phyloP scores from a whole-genome alignment of 2,888 invertebrate species.

The Empis livida region DNA sequence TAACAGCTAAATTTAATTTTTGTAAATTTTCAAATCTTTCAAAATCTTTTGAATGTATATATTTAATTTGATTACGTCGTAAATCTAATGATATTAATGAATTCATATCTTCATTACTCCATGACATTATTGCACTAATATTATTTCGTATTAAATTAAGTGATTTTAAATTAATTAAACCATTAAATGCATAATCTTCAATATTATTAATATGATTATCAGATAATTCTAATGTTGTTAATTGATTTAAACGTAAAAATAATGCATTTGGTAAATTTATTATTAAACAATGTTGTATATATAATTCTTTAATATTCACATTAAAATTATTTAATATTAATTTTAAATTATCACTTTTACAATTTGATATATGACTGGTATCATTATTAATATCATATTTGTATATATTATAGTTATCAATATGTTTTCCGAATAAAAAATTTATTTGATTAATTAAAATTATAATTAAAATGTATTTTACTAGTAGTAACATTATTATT shows the following conservation, averaged over 20 bases:
- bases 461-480: too few relatives aligned
- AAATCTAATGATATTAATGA: constrained; percentile 24
- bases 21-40: constrained; percentile 27
- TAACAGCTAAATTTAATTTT: constrained; percentile 26
- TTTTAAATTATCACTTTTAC: not conserved
- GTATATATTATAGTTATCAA: not conserved
- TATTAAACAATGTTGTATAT: constrained; percentile 21
- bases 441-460: too few relatives aligned
- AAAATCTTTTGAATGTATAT: constrained; percentile 19
- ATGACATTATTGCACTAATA: constrained; percentile 23
- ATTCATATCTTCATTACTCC: constrained; percentile 25
- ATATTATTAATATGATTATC: constrained; percentile 20
- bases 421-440: too few relatives aligned
- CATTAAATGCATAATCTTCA: constrained; percentile 27
- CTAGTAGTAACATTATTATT: too few relatives aligned
- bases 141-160: constrained; percentile 28
- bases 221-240: constrained; percentile 22
- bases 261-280: constrained; percentile 23
- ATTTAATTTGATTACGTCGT: constrained; percentile 23
- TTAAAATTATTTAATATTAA: not conserved
- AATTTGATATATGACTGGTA: not conserved
- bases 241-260: constrained; percentile 21
- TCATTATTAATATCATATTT: not conserved
- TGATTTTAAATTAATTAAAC: constrained; percentile 21
- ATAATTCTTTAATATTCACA: constrained; percentile 14